Percentiles rank a stretch among this genome's conserved stretches.
These are phyloP conservation scores for Xyrichtys novacula DNA, from an alignment of 2,797 vertebrate species.

Conservation along the genomic window DNA sequence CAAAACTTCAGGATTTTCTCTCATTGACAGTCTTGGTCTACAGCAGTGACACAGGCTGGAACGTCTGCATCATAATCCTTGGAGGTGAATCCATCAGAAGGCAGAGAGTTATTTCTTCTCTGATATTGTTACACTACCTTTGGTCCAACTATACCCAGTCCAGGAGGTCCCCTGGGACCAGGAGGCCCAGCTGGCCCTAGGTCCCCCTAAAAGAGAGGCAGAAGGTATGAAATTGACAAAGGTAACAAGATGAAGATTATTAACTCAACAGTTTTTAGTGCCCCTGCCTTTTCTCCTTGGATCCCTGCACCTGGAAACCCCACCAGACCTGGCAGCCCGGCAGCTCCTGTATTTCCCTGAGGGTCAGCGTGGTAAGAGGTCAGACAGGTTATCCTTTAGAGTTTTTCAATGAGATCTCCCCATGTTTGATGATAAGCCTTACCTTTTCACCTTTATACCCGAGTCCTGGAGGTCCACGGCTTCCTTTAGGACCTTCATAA, in stretches of 20 bases:
- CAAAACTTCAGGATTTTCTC: no score
- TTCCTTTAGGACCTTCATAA: conserved; percentile 84
- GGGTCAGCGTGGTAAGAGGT: conserved; percentile 37
- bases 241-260: no score
- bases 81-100: no score
- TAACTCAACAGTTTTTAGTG: not conserved
- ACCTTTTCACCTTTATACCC: conserved; percentile 91
- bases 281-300: conserved; percentile 87
- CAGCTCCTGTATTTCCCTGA: conserved; percentile 86
- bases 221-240: not conserved
- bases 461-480: conserved; percentile 79
- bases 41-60: no score
- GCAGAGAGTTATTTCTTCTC: not conserved
- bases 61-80: no score
- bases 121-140: conserved; percentile 72
- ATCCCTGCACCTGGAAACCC: conserved; percentile 86
- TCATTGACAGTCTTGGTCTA: no score
- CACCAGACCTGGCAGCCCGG: conserved; percentile 82
- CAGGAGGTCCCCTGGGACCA: conserved; percentile 81
- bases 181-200: conserved; percentile 75
- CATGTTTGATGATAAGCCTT: conserved; percentile 5
- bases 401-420: not conserved
- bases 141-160: conserved; percentile 76
- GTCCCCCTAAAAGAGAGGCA: conserved; percentile 73
- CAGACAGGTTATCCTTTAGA: conserved; percentile 24